Evolutionary conservation across 2,797 vertebrate genomes (phyloP), one percentile per base, ranked within the genome.

Genomic region (Acanthis flammea): DNA sequence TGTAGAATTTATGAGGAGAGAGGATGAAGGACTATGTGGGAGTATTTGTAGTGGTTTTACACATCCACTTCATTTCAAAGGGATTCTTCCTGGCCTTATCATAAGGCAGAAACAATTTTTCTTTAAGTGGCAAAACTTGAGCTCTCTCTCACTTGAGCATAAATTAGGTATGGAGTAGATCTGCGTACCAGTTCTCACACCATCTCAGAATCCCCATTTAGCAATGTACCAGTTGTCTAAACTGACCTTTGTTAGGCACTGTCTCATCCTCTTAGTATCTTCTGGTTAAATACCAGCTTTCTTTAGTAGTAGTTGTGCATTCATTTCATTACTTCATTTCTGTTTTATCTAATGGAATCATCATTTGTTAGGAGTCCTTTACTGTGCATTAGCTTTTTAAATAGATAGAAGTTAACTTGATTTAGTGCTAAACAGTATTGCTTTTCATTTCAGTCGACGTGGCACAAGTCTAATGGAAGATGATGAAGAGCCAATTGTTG

Each of bases 381-480:
- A 33, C 10, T 78, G 74, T 70, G 39, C 11, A 4, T 33, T 24
- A 79, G 30, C 10, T 50, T 86, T 84, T 78, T 13, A n/a, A 90
- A 24, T 31, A 78, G 27, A 12, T 70, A 24, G 54, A 76, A 41
- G 12, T 4, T 65, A 44, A 50, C 28, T 68, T 80, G 77, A 75
- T 95, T 74, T 86, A 90, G 45, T 95, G 53, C 55, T 95, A 75
- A 84, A 28, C 61, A 21, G 5, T 23, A 4, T 5, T 86, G 44
- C 47, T 88, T 96, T 78, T 93, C 25, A 62, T 96, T 95, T 80
- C 96, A 99, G 99, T 98, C 99, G 99, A 96, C 99, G 99, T 95
- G 98, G 99, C 96, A 99, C 99, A 88, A 99, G 99, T 93, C 98
- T 99, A 77, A 99, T 99, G 99, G 99, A 99, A 97, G 99, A 99